Evolutionary conservation across 1,140 invertebrate genomes (phyloP), one percentile per base, ranked within the genome.

Genomic region (Platyscapa corneri): DNA sequence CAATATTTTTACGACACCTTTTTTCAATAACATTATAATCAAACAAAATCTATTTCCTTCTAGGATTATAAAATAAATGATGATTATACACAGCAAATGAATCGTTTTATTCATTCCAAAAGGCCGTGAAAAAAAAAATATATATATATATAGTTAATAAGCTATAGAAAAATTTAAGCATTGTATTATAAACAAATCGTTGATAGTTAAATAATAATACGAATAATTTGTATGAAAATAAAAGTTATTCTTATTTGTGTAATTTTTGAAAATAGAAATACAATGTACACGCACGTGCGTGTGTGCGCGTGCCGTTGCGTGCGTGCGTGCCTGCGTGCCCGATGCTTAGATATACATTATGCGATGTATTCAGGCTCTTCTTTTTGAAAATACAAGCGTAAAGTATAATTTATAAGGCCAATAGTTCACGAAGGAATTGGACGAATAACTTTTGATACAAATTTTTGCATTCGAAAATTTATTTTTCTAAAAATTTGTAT

Each of bases 151-250:
- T 77, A 83, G 72, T 76, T 46, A 46, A 0, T 65, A 64, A 64
- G 6, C 53, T 64, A 75, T 81, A 60, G 46, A 83, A 1, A 78
- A 56, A 53, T 32, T 53, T 76, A 86, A 82, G 77, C 79, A 86
- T 86, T 86, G 79, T 86, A 82, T 67, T 56, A 75, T 81, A 81
- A 64, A 79, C 60, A 42, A 56, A 49, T 37, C 42, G 75, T 79
- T 49, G 64, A 53, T 75, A 64, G n/a, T 80, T 49, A 60, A 60
- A 60, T 60, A 60, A 46, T 72, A 37, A 70, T 79, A 70, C 27
- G 18, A 84, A 80, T 79, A 56, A 78, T 49, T n/a, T 78, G n/a
- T 39, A 56, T 18, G 77, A 84, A 39, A 37, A 53, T 46, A 23
- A 76, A 77, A 27, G 76, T 77, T 78, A 78, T 83, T 76, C 14